A percentile compares a stretch with the other conserved stretches of the same genome.
These are phyloP conservation scores for Syrrhaptes paradoxus DNA, from an alignment of 2,113 vertebrate genomes.

Conservation along the genomic window DNA sequence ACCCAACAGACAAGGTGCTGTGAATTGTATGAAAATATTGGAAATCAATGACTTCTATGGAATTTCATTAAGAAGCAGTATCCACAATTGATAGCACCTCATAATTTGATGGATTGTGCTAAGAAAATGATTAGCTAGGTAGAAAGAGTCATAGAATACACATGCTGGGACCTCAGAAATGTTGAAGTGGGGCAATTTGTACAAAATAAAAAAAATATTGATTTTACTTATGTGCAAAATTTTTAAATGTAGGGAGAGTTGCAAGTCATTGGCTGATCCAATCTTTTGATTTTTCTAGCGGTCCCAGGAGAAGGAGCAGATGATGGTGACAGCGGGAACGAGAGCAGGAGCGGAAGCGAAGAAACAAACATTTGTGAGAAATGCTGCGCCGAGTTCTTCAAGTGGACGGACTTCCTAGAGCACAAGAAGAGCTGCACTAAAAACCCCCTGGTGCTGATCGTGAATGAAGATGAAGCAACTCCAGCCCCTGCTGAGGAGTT, in stretches of 20 bases:
- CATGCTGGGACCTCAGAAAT: constrained; percentile 82
- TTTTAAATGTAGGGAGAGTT: constrained; percentile 81
- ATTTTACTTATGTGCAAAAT: constrained; percentile 90
- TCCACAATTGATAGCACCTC: constrained; percentile 98
- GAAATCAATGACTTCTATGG: constrained; percentile 98
- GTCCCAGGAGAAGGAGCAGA: constrained; percentile 88
- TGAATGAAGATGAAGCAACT: constrained; percentile 90
- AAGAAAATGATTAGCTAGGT: constrained; percentile 98
- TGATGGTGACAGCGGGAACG: constrained; percentile 91
- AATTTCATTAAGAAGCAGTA: constrained; percentile 99
- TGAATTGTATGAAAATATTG: constrained; percentile 98
- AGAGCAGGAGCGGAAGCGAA: constrained; percentile 93
- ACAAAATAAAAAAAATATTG: constrained; percentile 91
- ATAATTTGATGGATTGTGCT: constrained; percentile 99
- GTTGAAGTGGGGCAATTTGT: constrained; percentile 93
- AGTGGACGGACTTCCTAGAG: constrained; percentile 94
- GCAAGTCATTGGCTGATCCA: constrained; percentile 79
- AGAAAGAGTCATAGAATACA: constrained; percentile 84
- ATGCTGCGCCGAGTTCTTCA: constrained; percentile 98
- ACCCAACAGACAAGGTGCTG: constrained; percentile 91
- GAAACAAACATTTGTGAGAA: constrained; percentile 93
- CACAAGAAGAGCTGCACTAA: constrained; percentile 94
- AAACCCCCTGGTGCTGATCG: constrained; percentile 93
- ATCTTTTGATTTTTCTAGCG: constrained; percentile 83
- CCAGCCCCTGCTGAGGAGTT: constrained; percentile 83